phyloP scores from a whole-genome alignment of 2,113 vertebrate genomes.

The Azemiops feae region DNA sequence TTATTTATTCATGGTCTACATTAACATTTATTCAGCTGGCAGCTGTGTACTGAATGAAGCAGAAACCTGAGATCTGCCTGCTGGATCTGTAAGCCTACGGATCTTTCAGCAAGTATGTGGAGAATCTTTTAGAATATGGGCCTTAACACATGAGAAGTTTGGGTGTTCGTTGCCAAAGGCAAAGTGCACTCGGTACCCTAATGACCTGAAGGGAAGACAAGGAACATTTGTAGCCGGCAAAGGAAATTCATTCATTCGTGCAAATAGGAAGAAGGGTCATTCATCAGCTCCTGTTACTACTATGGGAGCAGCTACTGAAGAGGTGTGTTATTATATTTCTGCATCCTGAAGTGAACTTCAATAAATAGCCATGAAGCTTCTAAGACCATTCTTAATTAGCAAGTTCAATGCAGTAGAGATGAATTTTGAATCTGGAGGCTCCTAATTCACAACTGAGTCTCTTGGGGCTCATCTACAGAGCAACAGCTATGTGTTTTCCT shows the following conservation, averaged over 20 bases:
- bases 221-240: not conserved
- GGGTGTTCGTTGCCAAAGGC: not conserved
- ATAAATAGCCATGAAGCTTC: not conserved
- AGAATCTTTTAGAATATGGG: conserved; percentile 47
- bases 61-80: conserved; percentile 56
- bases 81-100: not conserved
- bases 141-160: not conserved
- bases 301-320: not conserved
- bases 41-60: conserved; percentile 30
- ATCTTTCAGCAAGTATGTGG: not conserved
- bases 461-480: not conserved
- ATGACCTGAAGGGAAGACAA: not conserved
- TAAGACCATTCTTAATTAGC: not conserved
- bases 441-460: not conserved
- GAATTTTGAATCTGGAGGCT: not conserved
- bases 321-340: not conserved
- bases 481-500: not conserved
- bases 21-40: conserved; percentile 63
- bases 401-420: not conserved
- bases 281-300: conserved; percentile 9
- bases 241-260: conserved; percentile 13
- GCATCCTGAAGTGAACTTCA: not conserved
- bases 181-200: not conserved
- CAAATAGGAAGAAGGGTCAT: conserved; percentile 19
- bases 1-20: conserved; percentile 67